Base-by-base conservation (phyloP, 2,113 vertebrate species). In the Spea multiplicata region DNA sequence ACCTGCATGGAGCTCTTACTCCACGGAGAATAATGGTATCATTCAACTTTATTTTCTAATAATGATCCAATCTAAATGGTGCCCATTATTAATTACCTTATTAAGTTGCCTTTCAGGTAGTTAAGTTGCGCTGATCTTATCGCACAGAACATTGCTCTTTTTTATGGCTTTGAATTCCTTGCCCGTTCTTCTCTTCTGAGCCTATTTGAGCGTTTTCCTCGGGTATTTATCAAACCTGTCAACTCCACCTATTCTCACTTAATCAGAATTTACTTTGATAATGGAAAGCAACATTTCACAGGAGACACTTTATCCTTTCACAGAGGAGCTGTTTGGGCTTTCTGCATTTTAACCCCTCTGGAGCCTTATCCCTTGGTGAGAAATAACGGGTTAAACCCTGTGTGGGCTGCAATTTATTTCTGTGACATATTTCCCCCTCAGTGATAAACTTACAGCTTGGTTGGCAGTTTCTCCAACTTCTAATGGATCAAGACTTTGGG, bases 81-180 rank as follows among this genome's bases (percentile, higher is more conserved):
- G 70, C 61, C 71, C 57, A 67, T 80, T 80, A 80, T 80, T 80
- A 80, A 80, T 80, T 66, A 80, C 69, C 77, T 80, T 80, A 80
- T 80, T 80, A 80, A 80, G 77, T 49, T 73, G 70, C 67, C 77
- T 80, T 67, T 59, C 62, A 80, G 48, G 77, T 80, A 80, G 77
- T 80, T 80, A 80, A 73, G 77, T 80, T 80, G 59, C 77, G 50
- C 77, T 67, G 77, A 80, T 80, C 77, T 73, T 80, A 80, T 80
- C 77, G 50, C 77, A 80, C 61, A 80, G 77, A 80, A 80, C 77
- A 80, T 80, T 80, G 71, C 70, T 80, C 77, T 80, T 80, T 80
- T 80, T 80, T 80, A 80, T 73, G 77, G 64, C 69, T 73, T 53
- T 66, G 16, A 50, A 44, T 67, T 73, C 66, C 55, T 64, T 67